Percentiles rank a stretch among this genome's conserved stretches.
Evolutionary conservation across 2,888 invertebrate genomes (phyloP).

Genomic region (Phragmatobia fuliginosa): DNA sequence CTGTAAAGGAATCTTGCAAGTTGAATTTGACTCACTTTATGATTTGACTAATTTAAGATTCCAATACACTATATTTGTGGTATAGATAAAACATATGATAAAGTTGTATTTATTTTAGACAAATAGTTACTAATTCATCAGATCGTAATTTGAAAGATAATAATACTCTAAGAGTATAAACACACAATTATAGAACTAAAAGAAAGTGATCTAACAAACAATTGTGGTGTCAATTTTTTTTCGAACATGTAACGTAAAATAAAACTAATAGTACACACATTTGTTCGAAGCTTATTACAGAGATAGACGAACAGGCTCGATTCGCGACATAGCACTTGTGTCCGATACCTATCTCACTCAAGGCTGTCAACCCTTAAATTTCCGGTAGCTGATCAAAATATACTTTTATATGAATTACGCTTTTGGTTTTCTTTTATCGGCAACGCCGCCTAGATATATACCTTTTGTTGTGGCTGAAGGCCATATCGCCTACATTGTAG

Average conservation of each 20-base stretch:
- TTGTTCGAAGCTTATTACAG: slow-evolving; percentile 6
- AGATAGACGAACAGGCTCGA: slow-evolving; percentile 6
- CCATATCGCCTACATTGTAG: background rate
- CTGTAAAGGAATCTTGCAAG: too few relatives aligned
- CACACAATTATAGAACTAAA: background rate
- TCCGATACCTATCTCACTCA: slow-evolving; percentile 16
- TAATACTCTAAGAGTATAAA: background rate
- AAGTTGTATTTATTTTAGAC: background rate
- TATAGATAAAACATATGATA: background rate
- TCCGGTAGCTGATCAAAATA: slow-evolving; percentile 15
- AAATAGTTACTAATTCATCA: too few relatives aligned
- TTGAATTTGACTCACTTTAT: too few relatives aligned
- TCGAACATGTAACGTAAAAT: slow-evolving; percentile 6
- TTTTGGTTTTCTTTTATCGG: slow-evolving; percentile 6
- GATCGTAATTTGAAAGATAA: too few relatives aligned
- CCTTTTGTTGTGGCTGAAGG: slow-evolving; percentile 13
- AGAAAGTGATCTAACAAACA: background rate
- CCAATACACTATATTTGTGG: too few relatives aligned
- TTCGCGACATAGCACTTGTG: slow-evolving; percentile 1
- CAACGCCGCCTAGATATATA: slow-evolving; percentile 6
- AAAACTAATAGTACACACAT: slow-evolving; percentile 9
- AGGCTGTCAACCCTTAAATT: slow-evolving; percentile 17
- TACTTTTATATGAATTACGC: slow-evolving; percentile 14
- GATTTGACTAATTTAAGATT: too few relatives aligned
- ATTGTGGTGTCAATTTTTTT: background rate